Evolutionary conservation across 2,113 vertebrate genomes (phyloP).

Genomic region (Tor tambroides): DNA sequence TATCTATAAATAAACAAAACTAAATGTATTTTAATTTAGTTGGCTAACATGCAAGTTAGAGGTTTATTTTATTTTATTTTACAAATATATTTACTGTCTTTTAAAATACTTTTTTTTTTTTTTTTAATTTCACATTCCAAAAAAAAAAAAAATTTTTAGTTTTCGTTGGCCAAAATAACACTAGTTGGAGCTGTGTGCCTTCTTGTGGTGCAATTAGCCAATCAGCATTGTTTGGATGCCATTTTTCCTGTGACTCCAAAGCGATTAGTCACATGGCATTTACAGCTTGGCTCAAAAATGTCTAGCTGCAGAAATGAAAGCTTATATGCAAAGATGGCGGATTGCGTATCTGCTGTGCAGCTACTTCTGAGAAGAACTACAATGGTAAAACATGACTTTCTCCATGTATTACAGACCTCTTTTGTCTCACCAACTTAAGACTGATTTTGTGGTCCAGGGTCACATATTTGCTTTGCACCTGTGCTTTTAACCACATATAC

Average conservation of each 20-base stretch:
- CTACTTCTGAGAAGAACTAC: neutral
- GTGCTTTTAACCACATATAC: neutral
- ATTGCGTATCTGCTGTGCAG: neutral
- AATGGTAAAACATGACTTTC: neutral
- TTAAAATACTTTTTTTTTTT: too few relatives aligned
- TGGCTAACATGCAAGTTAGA: too few relatives aligned
- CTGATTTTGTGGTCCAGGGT: too few relatives aligned
- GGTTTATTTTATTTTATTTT: too few relatives aligned
- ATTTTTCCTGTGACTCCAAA: neutral
- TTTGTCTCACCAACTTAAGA: neutral
- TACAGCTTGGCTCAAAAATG: neutral
- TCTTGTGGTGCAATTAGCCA: neutral
- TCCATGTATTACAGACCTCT: neutral
- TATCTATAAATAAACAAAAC: too few relatives aligned
- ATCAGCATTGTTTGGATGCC: neutral
- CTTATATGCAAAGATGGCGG: neutral
- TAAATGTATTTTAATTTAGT: too few relatives aligned
- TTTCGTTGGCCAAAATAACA: neutral
- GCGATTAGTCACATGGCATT: neutral
- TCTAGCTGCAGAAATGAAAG: neutral
- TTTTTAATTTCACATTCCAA: too few relatives aligned
- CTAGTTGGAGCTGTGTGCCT: neutral
- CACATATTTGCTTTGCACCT: neutral
- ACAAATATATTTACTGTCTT: too few relatives aligned
- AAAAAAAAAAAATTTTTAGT: too few relatives aligned